Evolutionary conservation across 2,113 vertebrate species (phyloP).

Genomic region (Pampusana beccarii): DNA sequence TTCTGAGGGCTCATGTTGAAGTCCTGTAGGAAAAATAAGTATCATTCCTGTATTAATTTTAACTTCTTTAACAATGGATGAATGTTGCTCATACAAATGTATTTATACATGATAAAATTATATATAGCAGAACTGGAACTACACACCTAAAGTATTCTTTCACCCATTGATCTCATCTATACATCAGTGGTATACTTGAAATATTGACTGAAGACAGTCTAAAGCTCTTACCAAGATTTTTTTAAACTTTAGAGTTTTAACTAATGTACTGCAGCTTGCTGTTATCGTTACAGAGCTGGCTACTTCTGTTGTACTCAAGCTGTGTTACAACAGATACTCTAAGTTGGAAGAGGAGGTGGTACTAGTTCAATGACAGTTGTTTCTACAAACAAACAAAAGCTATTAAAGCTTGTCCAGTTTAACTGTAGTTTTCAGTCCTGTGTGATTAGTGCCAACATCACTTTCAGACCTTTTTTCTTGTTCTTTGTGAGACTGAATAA

Average conservation of each 20-base stretch:
- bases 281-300: not conserved
- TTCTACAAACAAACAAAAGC: not conserved
- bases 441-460: not conserved
- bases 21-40: not conserved
- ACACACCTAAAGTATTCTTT: not conserved
- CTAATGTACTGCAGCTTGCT: not conserved
- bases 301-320: not conserved
- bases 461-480: not conserved
- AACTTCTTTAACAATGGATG: not conserved
- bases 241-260: not conserved
- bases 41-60: not conserved
- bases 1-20: not conserved
- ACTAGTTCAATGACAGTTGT: not conserved
- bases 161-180: not conserved
- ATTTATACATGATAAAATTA: not conserved
- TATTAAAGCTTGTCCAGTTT: not conserved
- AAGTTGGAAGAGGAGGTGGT: not conserved
- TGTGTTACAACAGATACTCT: not conserved
- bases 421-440: not conserved
- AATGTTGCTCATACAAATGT: not conserved
- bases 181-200: accelerated
- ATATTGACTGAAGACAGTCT: not conserved
- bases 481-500: accelerated
- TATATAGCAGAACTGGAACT: not conserved
- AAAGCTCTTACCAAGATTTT: not conserved